phyloP scores from a whole-genome alignment of 2,113 vertebrate species.

The Otus sunia region DNA sequence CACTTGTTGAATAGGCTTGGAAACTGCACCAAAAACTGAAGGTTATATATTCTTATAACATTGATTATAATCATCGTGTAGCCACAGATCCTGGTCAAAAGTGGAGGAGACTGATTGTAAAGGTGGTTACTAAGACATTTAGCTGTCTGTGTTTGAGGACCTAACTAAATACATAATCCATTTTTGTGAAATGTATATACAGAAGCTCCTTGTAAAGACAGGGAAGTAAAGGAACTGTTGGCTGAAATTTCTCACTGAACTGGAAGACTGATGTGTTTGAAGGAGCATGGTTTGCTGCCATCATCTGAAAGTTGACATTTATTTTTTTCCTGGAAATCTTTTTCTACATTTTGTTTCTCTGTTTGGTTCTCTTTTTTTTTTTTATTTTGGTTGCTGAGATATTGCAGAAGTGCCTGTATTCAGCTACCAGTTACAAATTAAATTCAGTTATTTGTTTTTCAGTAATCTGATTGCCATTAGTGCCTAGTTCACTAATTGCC shows the following conservation, averaged over 20 bases:
- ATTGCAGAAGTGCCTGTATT: not conserved
- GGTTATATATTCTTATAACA: not conserved
- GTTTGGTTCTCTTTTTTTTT: not conserved
- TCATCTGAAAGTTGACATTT: not conserved
- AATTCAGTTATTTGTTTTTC: constrained; percentile 24
- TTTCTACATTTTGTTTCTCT: fast-evolving
- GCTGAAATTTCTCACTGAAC: not conserved
- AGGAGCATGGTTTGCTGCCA: not conserved
- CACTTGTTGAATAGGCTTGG: not conserved
- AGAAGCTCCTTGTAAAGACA: not conserved
- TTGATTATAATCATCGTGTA: not conserved
- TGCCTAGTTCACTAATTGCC: not conserved
- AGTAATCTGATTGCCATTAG: constrained; percentile 10
- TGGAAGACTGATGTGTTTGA: not conserved
- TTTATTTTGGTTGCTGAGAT: not conserved
- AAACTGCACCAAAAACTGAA: not conserved
- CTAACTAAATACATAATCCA: fast-evolving
- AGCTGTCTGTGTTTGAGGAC: not conserved
- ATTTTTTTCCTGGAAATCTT: not conserved
- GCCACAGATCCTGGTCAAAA: not conserved
- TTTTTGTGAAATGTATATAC: not conserved
- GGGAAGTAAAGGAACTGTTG: not conserved
- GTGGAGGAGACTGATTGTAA: not conserved
- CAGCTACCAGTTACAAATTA: not conserved
- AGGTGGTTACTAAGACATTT: not conserved